Conservation (phyloP, 2,797 vertebrate genomes). For the Coracias cyanogaster region DNA sequence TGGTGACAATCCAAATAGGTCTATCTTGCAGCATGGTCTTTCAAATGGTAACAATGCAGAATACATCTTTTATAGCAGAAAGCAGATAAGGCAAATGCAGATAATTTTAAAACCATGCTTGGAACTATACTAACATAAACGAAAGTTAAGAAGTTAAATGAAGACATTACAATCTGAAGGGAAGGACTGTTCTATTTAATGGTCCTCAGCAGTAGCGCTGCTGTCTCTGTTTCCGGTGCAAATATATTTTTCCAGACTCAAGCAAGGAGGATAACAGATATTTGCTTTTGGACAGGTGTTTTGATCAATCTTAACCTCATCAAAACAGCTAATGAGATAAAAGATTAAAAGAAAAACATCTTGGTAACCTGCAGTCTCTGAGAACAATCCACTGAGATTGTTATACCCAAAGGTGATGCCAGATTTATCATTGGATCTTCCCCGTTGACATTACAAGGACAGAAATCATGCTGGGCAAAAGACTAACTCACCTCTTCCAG, state of each 20-base stretch:
- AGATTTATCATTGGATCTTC: constrained; percentile 4
- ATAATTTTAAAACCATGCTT: background rate
- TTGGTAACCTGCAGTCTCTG: constrained; percentile 15
- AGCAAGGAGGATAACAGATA: constrained; percentile 28
- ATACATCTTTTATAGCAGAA: background rate
- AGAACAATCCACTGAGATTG: constrained; percentile 30
- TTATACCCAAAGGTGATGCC: constrained; percentile 47
- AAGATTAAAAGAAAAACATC: constrained; percentile 59
- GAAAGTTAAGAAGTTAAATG: constrained; percentile 4
- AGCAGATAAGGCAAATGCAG: constrained; percentile 20
- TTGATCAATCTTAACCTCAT: constrained; percentile 49
- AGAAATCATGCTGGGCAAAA: constrained; percentile 25
- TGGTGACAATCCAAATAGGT: background rate
- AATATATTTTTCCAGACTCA: constrained; percentile 5
- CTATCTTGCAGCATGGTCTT: background rate
- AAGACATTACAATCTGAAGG: background rate
- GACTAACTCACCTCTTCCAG: background rate
- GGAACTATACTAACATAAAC: background rate
- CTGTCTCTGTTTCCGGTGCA: background rate
- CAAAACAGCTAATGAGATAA: constrained; percentile 57
- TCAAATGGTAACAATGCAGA: background rate
- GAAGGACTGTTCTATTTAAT: background rate
- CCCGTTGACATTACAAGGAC: background rate
- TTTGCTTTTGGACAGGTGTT: constrained; percentile 50
- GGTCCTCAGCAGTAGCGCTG: background rate